Evolutionary conservation across 1,140 invertebrate species (phyloP).

Genomic region (Drosophila baimaii): DNA sequence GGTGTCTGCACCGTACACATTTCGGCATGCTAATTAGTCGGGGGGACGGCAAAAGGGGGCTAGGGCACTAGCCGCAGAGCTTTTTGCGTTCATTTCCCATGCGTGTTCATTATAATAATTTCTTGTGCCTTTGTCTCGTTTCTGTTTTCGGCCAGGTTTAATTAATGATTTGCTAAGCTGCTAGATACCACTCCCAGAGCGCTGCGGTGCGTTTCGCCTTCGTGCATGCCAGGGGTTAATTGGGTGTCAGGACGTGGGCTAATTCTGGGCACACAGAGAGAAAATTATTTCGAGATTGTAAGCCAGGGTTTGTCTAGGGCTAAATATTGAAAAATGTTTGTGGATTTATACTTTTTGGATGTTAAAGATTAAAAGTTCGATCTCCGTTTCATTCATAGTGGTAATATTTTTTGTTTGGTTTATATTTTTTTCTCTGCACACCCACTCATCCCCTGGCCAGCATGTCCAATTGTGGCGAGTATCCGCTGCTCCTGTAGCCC

Average conservation of each 20-base stretch:
- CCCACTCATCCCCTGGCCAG: slow-evolving; percentile 5
- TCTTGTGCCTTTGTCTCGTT: slow-evolving; percentile 45
- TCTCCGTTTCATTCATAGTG: not conserved
- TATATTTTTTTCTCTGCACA: not conserved
- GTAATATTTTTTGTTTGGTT: too few species aligned
- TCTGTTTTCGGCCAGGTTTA: slow-evolving; percentile 65
- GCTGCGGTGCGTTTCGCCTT: slow-evolving; percentile 6
- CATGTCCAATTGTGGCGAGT: slow-evolving; percentile 49
- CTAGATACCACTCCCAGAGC: slow-evolving; percentile 24
- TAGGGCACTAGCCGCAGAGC: slow-evolving; percentile 32
- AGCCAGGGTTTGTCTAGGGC: too few species aligned
- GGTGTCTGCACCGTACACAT: slow-evolving; percentile 30
- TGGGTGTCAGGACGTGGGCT: slow-evolving; percentile 65
- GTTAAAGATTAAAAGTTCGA: too few species aligned
- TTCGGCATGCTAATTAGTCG: slow-evolving; percentile 72
- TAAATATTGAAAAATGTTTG: too few species aligned
- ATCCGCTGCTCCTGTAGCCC: slow-evolving; percentile 34
- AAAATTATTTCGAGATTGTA: too few species aligned
- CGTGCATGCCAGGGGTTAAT: slow-evolving; percentile 62
- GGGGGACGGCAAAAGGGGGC: slow-evolving; percentile 10
- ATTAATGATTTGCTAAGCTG: slow-evolving; percentile 80
- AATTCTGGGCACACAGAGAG: slow-evolving; percentile 28
- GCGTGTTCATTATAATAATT: slow-evolving; percentile 76
- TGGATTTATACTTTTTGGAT: too few species aligned
- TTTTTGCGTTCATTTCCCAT: slow-evolving; percentile 70